Conservation (phyloP, 2,888 invertebrate species). For the Hyppa rectilinea region DNA sequence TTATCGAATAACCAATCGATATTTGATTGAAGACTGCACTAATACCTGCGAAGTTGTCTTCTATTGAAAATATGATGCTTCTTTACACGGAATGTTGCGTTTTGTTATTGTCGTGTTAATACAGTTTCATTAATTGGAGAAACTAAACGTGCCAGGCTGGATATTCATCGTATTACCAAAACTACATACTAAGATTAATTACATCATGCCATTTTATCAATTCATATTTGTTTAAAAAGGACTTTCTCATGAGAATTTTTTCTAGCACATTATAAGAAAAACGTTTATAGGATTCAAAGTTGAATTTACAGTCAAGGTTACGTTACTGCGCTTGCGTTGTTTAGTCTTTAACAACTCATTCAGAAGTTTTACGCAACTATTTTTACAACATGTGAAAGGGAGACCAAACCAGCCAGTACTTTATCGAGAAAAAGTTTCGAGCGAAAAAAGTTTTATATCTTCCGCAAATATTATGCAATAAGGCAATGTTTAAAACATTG, state of each 20-base stretch:
- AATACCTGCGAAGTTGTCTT: background rate
- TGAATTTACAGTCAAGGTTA: slow-evolving; percentile 49
- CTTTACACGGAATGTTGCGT: slow-evolving; percentile 7
- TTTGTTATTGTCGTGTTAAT: background rate
- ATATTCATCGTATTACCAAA: background rate
- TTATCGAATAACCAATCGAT: slow-evolving; percentile 50
- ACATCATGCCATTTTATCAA: background rate
- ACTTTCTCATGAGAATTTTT: background rate
- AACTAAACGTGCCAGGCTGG: background rate
- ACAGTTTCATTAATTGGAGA: background rate
- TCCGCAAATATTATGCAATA: slow-evolving; percentile 17
- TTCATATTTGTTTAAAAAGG: background rate
- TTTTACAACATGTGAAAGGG: slow-evolving; percentile 27
- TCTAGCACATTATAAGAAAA: background rate
- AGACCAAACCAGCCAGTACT: background rate
- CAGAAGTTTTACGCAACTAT: slow-evolving; percentile 27
- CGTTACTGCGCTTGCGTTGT: slow-evolving; percentile 39
- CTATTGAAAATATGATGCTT: background rate
- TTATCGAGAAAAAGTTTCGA: background rate
- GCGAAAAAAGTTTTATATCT: background rate
- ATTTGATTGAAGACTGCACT: slow-evolving; percentile 31
- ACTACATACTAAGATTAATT: background rate
- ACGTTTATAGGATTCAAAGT: slow-evolving; percentile 20
- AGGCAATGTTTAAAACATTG: slow-evolving; percentile 9
- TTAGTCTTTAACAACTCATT: slow-evolving; percentile 42